Percentiles rank a stretch among this genome's conserved stretches.
These are phyloP conservation scores for Momotus momota DNA, from an alignment of 2,797 vertebrate genomes.

Conservation along the genomic window DNA sequence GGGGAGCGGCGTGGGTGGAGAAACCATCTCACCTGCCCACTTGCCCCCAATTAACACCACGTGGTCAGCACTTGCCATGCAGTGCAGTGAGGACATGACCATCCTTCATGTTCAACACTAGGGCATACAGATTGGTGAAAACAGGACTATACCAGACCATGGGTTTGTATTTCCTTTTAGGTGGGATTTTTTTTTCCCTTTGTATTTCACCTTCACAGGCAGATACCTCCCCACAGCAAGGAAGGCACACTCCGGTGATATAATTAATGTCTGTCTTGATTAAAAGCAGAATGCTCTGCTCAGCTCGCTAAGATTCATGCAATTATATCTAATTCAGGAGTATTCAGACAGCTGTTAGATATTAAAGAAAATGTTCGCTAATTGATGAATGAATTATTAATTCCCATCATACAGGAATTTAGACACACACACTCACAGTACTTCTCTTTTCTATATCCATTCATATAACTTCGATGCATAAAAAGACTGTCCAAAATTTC, in stretches of 20 bases:
- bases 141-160: accelerated
- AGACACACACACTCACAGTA: not conserved
- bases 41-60: accelerated
- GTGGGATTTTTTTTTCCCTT: not conserved
- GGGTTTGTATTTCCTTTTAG: not conserved
- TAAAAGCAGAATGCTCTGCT: conserved; percentile 8
- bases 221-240: not conserved
- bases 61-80: not conserved
- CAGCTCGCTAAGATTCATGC: conserved; percentile 25
- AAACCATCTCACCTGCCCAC: not conserved
- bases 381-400: conserved; percentile 42
- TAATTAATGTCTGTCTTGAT: conserved; percentile 53
- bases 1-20: accelerated
- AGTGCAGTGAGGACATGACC: not conserved
- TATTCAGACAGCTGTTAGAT: conserved; percentile 37
- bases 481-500: not conserved
- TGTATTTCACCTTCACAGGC: not conserved
- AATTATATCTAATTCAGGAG: conserved; percentile 43
- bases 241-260: not conserved
- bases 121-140: not conserved
- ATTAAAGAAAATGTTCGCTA: conserved; percentile 45
- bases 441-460: not conserved
- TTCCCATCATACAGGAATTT: not conserved
- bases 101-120: not conserved
- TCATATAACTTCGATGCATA: not conserved